Base-by-base conservation (phyloP, 1,140 invertebrate genomes). In the Drosophila suzukii region DNA sequence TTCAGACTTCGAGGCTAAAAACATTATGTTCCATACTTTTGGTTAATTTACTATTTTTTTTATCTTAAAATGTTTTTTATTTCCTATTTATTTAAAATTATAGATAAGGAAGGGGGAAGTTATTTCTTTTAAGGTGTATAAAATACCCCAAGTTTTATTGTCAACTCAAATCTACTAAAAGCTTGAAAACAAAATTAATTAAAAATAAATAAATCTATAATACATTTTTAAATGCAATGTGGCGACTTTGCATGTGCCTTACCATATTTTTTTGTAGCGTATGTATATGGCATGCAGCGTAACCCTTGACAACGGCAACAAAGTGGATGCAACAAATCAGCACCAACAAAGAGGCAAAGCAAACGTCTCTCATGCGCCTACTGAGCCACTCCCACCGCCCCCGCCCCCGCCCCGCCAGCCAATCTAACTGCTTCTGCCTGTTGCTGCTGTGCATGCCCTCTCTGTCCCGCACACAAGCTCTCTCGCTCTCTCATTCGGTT, bases 361-460 rank as follows among this genome's bases (percentile, higher is more conserved):
- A 17, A 72, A 70, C 54, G 57, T 59, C 75, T 78, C 70, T 72
- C 34, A 63, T 63, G 53, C 49, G 59, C 65, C 43, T 59, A 68
- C 32, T 49, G 32, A 38, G 43, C 56, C 12, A 12, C 56, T 24
- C 27, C 17, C 13, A 20, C 32, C 44, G 13, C 2, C 30, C 32
- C 32, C 32, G 24, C 13, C 27, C 34, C 34, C 36, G 8, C 27
- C 34, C 34, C 36, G 8, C 20, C 38, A 13, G 13, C 41, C n/a
- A 27, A 36, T 71, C 41, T 20, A 56, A 49, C 67, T 62, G 60
- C 17, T 38, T 58, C 55, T 80, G 78, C 78, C 79, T 81, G 81
- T 79, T 79, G 80, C 76, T 82, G 70, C 47, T 75, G 20, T 55
- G 38, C 71, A 41, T 46, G 60, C 63, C 62, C 50, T 71, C 63